Base-by-base conservation (phyloP, 2,113 vertebrate species). In the Chloropsis hardwickii region DNA sequence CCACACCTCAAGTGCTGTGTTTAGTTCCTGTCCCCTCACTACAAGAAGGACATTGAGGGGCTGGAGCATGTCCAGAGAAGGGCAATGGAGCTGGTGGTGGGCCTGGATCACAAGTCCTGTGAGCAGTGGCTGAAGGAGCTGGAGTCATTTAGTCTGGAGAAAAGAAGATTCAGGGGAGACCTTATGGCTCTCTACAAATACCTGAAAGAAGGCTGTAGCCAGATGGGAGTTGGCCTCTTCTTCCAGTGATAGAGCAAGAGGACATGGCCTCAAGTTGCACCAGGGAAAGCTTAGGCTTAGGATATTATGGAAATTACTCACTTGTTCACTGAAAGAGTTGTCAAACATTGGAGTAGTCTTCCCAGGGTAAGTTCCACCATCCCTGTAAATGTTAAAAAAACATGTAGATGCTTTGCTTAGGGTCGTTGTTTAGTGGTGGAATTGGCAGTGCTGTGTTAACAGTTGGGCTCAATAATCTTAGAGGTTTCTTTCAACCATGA, bases 1-100 rank as follows among this genome's bases (percentile, higher is more conserved):
- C 35, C 25, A 4, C 5, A 8, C 15, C 20, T 50, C 0, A 0
- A 35, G 7, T 31, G 6, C 16, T 50, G 8, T 42, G 35, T 31
- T 16, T 35, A 35, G 24, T 31, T 57, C 22, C 10, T 21, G 35
- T 22, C 20, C 25, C 16, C 21, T 76, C 35, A 31, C 19, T 24
- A 2, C 21, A 31, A 25, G 42, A 48, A 17, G 15, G 44, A 50
- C 35, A 17, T 3, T 17, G 61, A 76, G 25, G 13, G 2, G 51
- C 35, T 66, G 35, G 31, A 50, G 21, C 0, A 0, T 0, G 21
- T 50, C 35, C 42, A 29, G 31, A 29, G 71, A 66, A 76, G 31
- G 21, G 16, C 21, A 35, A 0, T 3, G 4, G 28, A 47, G n/a
- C 28, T 47, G n/a, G 6, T 6, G 51, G 1, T 25, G 25, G 15